Evolutionary conservation across 2,113 vertebrate genomes (phyloP).

Genomic region (Saiga tatarica): DNA sequence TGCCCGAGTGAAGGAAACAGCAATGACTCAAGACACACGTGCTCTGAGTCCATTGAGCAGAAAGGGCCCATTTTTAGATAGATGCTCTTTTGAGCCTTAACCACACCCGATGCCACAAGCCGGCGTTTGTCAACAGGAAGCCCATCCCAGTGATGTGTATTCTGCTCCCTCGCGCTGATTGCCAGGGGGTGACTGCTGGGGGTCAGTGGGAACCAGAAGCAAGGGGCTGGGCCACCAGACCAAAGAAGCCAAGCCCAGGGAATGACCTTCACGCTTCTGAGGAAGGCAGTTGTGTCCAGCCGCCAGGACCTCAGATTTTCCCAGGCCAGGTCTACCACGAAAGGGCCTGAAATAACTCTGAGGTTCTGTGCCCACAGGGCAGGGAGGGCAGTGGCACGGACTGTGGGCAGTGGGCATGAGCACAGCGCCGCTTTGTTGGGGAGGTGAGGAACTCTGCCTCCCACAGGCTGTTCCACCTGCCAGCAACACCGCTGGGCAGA

Average conservation of each 20-base stretch:
- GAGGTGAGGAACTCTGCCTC: background rate
- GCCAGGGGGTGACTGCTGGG: background rate
- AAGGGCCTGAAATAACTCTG: conserved; percentile 62
- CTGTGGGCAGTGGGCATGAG: background rate
- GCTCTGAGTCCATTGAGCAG: conserved; percentile 11
- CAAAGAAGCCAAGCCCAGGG: conserved; percentile 31
- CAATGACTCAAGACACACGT: background rate
- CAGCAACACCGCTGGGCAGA: background rate
- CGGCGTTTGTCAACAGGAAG: conserved; percentile 62
- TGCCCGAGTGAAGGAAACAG: background rate
- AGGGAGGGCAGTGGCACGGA: background rate
- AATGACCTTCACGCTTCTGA: conserved; percentile 54
- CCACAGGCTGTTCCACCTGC: conserved; percentile 1
- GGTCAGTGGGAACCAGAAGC: conserved; percentile 21
- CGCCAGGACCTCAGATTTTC: conserved; percentile 60
- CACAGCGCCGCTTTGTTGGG: background rate
- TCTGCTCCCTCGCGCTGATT: background rate
- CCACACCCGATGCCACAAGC: conserved; percentile 46
- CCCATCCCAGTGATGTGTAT: background rate
- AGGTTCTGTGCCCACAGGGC: conserved; percentile 30
- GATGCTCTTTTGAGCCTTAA: conserved; percentile 23
- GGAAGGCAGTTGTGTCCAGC: conserved; percentile 43
- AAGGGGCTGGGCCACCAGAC: conserved; percentile 7
- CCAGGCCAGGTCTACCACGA: conserved; percentile 50
- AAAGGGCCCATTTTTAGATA: conserved; percentile 49